Base-by-base conservation (phyloP, 2,113 vertebrate genomes). In the Erythrocebus patas region DNA sequence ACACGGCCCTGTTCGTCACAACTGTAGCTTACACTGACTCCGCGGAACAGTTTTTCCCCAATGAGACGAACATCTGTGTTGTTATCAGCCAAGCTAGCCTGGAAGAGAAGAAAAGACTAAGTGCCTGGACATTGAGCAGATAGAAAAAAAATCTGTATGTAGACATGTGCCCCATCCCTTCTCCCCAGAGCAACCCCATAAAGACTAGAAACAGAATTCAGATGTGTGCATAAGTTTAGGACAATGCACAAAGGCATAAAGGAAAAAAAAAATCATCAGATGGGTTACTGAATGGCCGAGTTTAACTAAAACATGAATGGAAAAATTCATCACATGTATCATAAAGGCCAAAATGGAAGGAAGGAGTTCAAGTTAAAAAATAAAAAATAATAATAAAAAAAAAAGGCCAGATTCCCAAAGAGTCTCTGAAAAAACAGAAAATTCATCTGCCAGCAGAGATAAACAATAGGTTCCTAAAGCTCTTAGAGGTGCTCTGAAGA, bases 51-150 rank as follows among this genome's bases (percentile, higher is more conserved):
- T 5, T 98, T 87, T 3, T 95, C 75, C 27, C 97, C 98, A 90
- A 99, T 97, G 94, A 99, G 70, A 43, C 98, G 98, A 88, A 99
- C 98, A 25, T 98, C 98, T 0, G 99, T 99, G 92, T 98, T 98
- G 55, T 98, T 97, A 68, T 99, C 99, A 0, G 2, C 81, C 48
- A 93, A 79, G 45, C 93, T 95, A n/a, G 87, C 97, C 98, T 98
- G 95, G 85, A 97, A 98, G 9, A 55, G 57, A 97, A 97, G n/a
- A 93, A 92, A 45, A 72, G 22, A 40, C 45, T 81, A 93, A 97
- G 75, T 16, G 20, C 73, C 23, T 91, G 27, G 11, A 87, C 23
- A 35, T 20, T 0, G 1, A 82, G 8, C 40, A 92, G 18, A 45
- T 4, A 23, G 45, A 91, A 95, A 11, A 45, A 86, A 91, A 84